phyloP scores from a whole-genome alignment of 1,140 invertebrate genomes.

The Trypoxylus dichotomus region DNA sequence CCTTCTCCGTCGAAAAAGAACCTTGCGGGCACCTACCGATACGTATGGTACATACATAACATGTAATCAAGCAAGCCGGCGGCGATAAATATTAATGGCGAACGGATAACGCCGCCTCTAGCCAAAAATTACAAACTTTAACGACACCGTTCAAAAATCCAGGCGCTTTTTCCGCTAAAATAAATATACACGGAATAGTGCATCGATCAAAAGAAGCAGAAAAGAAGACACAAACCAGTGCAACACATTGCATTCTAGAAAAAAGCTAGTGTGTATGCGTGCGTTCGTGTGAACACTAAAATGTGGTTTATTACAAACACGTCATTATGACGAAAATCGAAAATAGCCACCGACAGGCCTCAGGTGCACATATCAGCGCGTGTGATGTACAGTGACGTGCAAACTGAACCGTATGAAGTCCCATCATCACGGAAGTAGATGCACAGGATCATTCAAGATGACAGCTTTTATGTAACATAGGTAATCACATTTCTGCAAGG shows the following conservation, averaged over 20 bases:
- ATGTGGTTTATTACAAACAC: conserved; percentile 16
- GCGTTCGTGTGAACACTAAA: neutral
- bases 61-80: too few relatives aligned
- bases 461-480: too few relatives aligned
- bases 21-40: too few relatives aligned
- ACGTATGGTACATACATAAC: too few relatives aligned
- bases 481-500: too few relatives aligned
- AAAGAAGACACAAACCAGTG: conserved; percentile 6
- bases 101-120: neutral
- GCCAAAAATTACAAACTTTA: conserved; percentile 9
- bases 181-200: neutral
- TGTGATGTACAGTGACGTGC: neutral
- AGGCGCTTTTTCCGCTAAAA: neutral
- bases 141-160: neutral
- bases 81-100: neutral
- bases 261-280: neutral
- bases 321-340: conserved; percentile 5
- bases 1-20: too few relatives aligned
- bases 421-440: too few relatives aligned
- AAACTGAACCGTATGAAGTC: neutral
- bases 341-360: conserved; percentile 3
- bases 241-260: conserved; percentile 9
- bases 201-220: conserved; percentile 6
- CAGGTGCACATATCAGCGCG: neutral
- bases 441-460: too few relatives aligned